Percentiles rank a stretch among this genome's conserved stretches.
These are phyloP conservation scores for Callyntrura guangdongensis DNA, from an alignment of 2,888 invertebrate species.

Conservation along the genomic window DNA sequence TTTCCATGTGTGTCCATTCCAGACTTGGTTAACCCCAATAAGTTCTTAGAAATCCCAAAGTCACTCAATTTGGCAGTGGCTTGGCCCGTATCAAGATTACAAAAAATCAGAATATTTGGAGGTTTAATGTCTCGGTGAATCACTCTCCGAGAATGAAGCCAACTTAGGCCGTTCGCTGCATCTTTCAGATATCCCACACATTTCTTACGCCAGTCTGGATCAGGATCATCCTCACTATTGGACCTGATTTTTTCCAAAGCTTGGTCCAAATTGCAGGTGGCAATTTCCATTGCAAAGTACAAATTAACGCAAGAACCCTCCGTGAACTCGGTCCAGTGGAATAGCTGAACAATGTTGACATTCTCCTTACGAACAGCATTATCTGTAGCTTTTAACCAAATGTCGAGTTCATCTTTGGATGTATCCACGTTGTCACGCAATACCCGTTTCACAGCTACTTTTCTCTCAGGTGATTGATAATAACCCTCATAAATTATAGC, in stretches of 20 bases:
- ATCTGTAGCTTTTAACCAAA: background rate
- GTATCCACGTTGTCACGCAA: background rate
- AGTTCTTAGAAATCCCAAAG: conserved; percentile 21
- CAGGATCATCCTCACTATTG: background rate
- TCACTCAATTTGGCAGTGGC: conserved; percentile 23
- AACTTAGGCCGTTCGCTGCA: conserved; percentile 7
- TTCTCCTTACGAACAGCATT: background rate
- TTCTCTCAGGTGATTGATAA: background rate
- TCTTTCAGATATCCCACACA: background rate
- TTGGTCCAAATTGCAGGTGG: background rate
- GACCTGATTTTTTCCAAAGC: background rate
- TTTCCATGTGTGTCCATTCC: conserved; percentile 6
- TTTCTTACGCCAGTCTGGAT: background rate
- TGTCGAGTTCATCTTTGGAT: background rate
- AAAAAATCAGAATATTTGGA: conserved; percentile 23
- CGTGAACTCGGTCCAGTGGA: conserved; percentile 1
- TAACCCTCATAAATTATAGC: background rate
- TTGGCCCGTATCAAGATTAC: background rate
- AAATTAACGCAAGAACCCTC: background rate
- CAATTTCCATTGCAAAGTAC: conserved; percentile 45
- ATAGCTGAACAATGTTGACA: conserved; percentile 47
- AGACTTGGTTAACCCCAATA: background rate
- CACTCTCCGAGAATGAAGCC: conserved; percentile 16
- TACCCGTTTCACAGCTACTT: conserved; percentile 25
- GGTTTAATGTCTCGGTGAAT: conserved; percentile 55